phyloP scores from a whole-genome alignment of 2,888 invertebrate genomes.

The Morpho achilles region DNA sequence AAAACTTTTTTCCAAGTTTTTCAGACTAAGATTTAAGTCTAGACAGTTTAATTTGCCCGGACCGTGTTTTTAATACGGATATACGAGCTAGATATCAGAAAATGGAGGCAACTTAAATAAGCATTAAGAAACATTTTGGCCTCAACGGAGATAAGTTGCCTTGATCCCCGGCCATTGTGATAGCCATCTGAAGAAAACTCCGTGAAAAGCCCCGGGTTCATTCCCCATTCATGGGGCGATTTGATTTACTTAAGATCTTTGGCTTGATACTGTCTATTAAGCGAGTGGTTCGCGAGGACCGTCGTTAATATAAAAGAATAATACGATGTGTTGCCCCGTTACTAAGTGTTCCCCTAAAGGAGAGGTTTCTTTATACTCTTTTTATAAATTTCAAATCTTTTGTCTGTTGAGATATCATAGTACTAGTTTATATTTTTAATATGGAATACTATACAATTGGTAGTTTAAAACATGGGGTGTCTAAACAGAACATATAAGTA shows the following conservation, averaged over 20 bases:
- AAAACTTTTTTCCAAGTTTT: slow-evolving; percentile 6
- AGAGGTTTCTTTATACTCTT: slow-evolving; percentile 19
- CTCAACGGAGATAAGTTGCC: slow-evolving; percentile 66
- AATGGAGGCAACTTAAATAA: slow-evolving; percentile 69
- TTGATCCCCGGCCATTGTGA: slow-evolving; percentile 75
- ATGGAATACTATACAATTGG: too few species aligned
- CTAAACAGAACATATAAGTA: too few species aligned
- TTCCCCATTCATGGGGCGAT: slow-evolving; percentile 76
- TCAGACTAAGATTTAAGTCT: slow-evolving; percentile 38
- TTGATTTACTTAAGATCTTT: slow-evolving; percentile 78
- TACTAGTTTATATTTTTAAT: too few species aligned
- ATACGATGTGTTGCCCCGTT: slow-evolving; percentile 36
- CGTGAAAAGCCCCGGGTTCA: slow-evolving; percentile 70
- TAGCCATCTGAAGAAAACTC: slow-evolving; percentile 70
- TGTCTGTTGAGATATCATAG: background rate
- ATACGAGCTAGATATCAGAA: slow-evolving; percentile 47
- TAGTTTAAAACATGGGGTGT: too few species aligned
- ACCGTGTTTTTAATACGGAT: slow-evolving; percentile 14
- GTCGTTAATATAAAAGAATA: slow-evolving; percentile 57
- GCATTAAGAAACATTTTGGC: slow-evolving; percentile 75
- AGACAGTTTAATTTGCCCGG: slow-evolving; percentile 29
- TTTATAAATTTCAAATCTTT: slow-evolving; percentile 3
- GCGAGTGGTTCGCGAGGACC: slow-evolving; percentile 54
- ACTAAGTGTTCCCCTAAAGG: slow-evolving; percentile 16
- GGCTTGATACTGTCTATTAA: slow-evolving; percentile 73